phyloP scores from a whole-genome alignment of 2,113 vertebrate genomes.

The Psephotus haematonotus region DNA sequence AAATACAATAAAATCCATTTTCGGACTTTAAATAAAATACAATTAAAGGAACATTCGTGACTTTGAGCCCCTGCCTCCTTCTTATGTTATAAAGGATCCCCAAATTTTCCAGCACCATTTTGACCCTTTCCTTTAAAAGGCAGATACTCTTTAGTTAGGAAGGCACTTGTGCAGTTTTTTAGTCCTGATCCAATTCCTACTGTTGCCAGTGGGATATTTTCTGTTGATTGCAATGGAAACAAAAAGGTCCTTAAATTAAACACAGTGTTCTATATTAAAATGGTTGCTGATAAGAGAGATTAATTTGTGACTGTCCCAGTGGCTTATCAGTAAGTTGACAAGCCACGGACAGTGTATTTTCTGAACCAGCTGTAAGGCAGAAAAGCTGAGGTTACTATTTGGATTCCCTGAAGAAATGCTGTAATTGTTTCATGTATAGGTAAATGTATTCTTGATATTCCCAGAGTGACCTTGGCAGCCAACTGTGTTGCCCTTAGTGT shows the following conservation, averaged over 20 bases:
- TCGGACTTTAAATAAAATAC: constrained; percentile 13
- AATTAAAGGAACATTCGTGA: neutral
- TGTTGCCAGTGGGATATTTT: constrained; percentile 15
- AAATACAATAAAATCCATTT: constrained; percentile 8
- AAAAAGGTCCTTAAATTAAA: neutral
- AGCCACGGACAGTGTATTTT: neutral
- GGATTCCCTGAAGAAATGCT: constrained; percentile 14
- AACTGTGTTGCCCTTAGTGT: neutral
- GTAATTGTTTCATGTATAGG: constrained; percentile 17
- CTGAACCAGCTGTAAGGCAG: neutral
- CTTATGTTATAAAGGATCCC: neutral
- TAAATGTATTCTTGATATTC: constrained; percentile 21
- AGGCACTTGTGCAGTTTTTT: neutral
- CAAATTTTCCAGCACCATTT: constrained; percentile 13
- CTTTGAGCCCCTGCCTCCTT: neutral
- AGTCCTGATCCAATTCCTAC: constrained; percentile 52
- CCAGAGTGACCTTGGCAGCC: constrained; percentile 26
- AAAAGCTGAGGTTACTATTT: constrained; percentile 16
- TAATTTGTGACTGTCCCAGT: neutral
- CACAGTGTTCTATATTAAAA: neutral
- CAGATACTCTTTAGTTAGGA: neutral
- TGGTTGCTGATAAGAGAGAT: neutral
- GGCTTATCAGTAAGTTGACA: neutral
- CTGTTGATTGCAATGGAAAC: neutral
- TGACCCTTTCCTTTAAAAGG: constrained; percentile 20